Conservation (phyloP, 2,113 vertebrate species). For the Hyperopisus bebe region DNA sequence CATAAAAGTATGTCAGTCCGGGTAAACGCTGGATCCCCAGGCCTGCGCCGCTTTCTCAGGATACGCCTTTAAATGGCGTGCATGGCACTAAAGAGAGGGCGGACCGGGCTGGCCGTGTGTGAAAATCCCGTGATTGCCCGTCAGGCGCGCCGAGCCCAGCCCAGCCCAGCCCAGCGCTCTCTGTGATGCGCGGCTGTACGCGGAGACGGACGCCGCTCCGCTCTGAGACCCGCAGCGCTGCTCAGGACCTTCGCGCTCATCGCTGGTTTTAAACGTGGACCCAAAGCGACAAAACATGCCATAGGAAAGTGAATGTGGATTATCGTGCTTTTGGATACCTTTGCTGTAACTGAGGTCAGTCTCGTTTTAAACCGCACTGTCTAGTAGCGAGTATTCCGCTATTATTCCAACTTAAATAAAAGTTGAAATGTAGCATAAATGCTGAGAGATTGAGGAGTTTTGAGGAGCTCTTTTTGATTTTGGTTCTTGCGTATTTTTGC, state of each 20-base stretch:
- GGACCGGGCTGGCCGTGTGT: conserved; percentile 40
- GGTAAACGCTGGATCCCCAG: not conserved
- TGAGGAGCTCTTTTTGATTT: not conserved
- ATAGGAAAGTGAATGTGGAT: conserved; percentile 49
- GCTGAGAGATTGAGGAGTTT: not conserved
- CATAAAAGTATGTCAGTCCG: not conserved
- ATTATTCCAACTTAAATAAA: conserved; percentile 15
- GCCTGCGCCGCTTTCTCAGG: not conserved
- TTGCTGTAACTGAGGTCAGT: conserved; percentile 57
- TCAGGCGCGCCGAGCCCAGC: conserved; percentile 37
- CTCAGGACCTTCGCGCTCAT: conserved; percentile 22
- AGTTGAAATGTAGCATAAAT: not conserved
- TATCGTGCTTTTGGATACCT: conserved; percentile 50
- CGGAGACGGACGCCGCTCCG: conserved; percentile 36
- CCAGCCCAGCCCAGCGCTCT: conserved; percentile 25
- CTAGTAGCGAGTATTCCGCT: not conserved
- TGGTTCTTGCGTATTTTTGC: not conserved
- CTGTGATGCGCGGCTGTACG: conserved; percentile 46
- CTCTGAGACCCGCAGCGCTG: conserved; percentile 36
- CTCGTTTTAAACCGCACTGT: conserved; percentile 1
- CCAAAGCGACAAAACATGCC: conserved; percentile 28
- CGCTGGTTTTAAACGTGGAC: conserved; percentile 42
- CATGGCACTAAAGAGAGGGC: conserved; percentile 38
- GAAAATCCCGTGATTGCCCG: conserved; percentile 48
- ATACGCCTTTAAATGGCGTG: conserved; percentile 50